Evolutionary conservation across 92 coral and sea anemone species (phyloP).

Genomic region (Epizoanthus illoricatus): DNA sequence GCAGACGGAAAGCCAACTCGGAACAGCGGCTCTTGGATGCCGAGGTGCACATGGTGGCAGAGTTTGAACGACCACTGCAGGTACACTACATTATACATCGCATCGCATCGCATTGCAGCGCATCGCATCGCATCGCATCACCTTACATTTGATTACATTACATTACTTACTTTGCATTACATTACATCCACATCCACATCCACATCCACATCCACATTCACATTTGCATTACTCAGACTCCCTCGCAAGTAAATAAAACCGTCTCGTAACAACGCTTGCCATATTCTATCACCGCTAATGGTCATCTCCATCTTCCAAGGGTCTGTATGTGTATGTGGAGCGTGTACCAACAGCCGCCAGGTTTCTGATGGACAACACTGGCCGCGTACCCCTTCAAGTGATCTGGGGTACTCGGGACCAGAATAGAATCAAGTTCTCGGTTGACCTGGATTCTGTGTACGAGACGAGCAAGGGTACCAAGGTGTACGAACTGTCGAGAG

Average conservation of each 20-base stretch:
- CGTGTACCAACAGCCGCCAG: slow-evolving; percentile 94
- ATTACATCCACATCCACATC: no score
- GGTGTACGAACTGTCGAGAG: slow-evolving; percentile 96
- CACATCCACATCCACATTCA: no score
- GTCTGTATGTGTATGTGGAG: slow-evolving; percentile 79
- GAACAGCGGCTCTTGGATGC: slow-evolving; percentile 90
- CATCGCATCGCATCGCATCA: no score
- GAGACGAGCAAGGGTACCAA: slow-evolving; percentile 68
- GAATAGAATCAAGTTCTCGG: slow-evolving; percentile 63
- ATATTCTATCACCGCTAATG: not conserved
- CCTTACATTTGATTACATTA: no score
- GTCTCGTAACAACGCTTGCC: no score
- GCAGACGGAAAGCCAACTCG: slow-evolving; percentile 90
- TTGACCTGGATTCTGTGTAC: slow-evolving; percentile 86
- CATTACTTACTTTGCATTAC: no score
- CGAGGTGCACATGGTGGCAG: slow-evolving; percentile 76
- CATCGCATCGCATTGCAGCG: no score
- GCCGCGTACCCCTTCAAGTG: slow-evolving; percentile 78
- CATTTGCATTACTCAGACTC: no score
- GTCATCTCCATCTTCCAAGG: slow-evolving; percentile 47
- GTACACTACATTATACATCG: slow-evolving; percentile 26
- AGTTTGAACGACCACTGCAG: slow-evolving; percentile 74
- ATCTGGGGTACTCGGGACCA: slow-evolving; percentile 64
- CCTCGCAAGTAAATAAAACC: no score
- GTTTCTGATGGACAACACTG: slow-evolving; percentile 82